These are phyloP conservation scores for Acanthopagrus latus DNA, from an alignment of 2,797 vertebrate species.

Conservation along the genomic window DNA sequence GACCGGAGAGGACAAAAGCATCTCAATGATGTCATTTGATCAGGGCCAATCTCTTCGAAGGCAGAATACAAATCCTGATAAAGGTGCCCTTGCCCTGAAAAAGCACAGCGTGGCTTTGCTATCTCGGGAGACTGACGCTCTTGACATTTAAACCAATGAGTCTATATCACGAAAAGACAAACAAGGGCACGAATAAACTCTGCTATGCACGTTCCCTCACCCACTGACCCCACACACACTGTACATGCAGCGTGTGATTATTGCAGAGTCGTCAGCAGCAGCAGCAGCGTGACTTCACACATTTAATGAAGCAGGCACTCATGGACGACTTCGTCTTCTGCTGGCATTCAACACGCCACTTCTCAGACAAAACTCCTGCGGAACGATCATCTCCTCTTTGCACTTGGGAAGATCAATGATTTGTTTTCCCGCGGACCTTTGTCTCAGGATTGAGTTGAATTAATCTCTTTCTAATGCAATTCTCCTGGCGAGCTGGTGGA, in stretches of 20 bases:
- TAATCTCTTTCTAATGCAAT: constrained; percentile 57
- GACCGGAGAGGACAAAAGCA: constrained; percentile 22
- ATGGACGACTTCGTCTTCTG: constrained; percentile 28
- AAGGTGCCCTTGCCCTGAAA: constrained; percentile 72
- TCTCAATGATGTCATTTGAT: constrained; percentile 52
- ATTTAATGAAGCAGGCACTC: constrained; percentile 43
- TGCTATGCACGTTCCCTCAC: neutral
- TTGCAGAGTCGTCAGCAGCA: constrained; percentile 22
- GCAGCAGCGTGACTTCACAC: constrained; percentile 11
- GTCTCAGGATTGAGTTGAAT: constrained; percentile 56
- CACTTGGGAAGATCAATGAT: constrained; percentile 62
- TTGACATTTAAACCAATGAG: constrained; percentile 72
- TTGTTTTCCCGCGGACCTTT: constrained; percentile 52
- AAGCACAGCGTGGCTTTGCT: constrained; percentile 38
- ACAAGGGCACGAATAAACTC: constrained; percentile 42
- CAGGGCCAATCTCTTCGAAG: constrained; percentile 27
- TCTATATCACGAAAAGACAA: constrained; percentile 47
- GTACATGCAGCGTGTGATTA: constrained; percentile 3
- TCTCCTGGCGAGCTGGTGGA: constrained; percentile 16
- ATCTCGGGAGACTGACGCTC: constrained; percentile 63
- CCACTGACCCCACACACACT: neutral
- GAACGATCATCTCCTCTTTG: constrained; percentile 40
- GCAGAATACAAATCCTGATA: constrained; percentile 57
- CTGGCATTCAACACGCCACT: constrained; percentile 20
- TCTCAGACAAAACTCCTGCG: constrained; percentile 38